Percentiles rank a stretch among this genome's conserved stretches.
These are phyloP conservation scores for Fregetta grallaria DNA, from an alignment of 2,113 vertebrate genomes.

Conservation along the genomic window DNA sequence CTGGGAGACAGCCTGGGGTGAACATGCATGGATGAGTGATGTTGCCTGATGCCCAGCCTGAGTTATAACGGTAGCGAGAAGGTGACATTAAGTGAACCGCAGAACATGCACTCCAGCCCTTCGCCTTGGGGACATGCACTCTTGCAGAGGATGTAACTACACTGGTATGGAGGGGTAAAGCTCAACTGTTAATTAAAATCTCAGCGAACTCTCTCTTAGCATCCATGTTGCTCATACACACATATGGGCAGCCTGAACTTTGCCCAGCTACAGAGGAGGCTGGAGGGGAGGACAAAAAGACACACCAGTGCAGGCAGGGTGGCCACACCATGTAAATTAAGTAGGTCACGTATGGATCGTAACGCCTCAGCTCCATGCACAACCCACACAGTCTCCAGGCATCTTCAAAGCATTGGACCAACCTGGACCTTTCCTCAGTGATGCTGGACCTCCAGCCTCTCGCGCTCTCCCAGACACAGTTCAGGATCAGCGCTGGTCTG, in stretches of 20 bases:
- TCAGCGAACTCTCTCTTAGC: neutral
- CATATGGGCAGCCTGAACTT: neutral
- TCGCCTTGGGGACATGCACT: neutral
- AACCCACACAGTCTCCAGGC: neutral
- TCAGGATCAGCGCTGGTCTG: neutral
- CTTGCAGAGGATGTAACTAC: neutral
- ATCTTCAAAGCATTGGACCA: neutral
- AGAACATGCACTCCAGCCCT: neutral
- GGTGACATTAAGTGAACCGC: neutral
- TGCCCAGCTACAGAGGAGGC: neutral
- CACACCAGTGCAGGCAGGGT: neutral
- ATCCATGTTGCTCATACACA: neutral
- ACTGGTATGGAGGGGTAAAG: neutral
- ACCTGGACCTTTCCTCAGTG: neutral
- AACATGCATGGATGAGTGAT: neutral
- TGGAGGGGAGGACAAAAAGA: neutral
- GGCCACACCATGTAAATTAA: neutral
- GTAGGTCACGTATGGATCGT: accelerated
- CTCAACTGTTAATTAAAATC: neutral
- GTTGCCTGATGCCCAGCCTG: neutral
- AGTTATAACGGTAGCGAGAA: neutral
- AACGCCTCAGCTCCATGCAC: neutral
- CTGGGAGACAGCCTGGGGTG: neutral
- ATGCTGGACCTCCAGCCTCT: neutral
- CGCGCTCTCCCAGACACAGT: accelerated